These are phyloP conservation scores for Diaperis boleti DNA, from an alignment of 2,888 invertebrate species.

Conservation along the genomic window DNA sequence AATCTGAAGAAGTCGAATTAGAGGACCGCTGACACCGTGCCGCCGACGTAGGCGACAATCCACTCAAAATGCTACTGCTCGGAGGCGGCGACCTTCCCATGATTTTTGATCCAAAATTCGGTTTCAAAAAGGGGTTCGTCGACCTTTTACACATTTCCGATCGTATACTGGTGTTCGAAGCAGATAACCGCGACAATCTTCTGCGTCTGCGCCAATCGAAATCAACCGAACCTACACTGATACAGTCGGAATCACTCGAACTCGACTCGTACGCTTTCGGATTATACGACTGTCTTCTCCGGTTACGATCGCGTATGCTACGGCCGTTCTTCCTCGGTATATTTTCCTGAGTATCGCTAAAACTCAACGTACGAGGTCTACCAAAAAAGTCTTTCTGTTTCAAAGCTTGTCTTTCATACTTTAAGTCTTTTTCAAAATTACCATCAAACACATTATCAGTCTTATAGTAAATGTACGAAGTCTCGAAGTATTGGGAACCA, in stretches of 20 bases:
- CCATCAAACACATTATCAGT: slow-evolving; percentile 46
- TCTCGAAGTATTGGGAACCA: slow-evolving; percentile 55
- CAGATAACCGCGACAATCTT: slow-evolving; percentile 60
- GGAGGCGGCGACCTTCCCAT: slow-evolving; percentile 69
- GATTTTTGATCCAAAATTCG: slow-evolving; percentile 63
- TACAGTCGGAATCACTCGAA: slow-evolving; percentile 68
- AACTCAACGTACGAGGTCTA: slow-evolving; percentile 57
- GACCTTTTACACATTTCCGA: slow-evolving; percentile 62
- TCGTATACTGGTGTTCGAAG: slow-evolving; percentile 64
- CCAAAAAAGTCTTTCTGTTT: slow-evolving; percentile 41
- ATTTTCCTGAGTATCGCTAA: slow-evolving; percentile 57
- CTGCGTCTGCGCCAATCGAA: slow-evolving; percentile 64
- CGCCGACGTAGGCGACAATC: slow-evolving; percentile 68
- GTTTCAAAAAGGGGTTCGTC: slow-evolving; percentile 61
- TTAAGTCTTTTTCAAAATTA: slow-evolving; percentile 43
- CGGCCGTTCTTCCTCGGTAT: slow-evolving; percentile 62
- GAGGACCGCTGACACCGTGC: slow-evolving; percentile 60
- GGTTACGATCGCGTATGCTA: slow-evolving; percentile 70
- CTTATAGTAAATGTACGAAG: slow-evolving; percentile 60
- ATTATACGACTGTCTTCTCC: slow-evolving; percentile 71
- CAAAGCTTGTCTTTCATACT: slow-evolving; percentile 33
- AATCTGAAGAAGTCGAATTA: slow-evolving; percentile 60
- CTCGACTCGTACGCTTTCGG: slow-evolving; percentile 70
- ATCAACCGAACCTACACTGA: slow-evolving; percentile 65
- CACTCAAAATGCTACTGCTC: slow-evolving; percentile 70